Conservation (phyloP, 1,140 invertebrate genomes). For the Drosophila elegans region DNA sequence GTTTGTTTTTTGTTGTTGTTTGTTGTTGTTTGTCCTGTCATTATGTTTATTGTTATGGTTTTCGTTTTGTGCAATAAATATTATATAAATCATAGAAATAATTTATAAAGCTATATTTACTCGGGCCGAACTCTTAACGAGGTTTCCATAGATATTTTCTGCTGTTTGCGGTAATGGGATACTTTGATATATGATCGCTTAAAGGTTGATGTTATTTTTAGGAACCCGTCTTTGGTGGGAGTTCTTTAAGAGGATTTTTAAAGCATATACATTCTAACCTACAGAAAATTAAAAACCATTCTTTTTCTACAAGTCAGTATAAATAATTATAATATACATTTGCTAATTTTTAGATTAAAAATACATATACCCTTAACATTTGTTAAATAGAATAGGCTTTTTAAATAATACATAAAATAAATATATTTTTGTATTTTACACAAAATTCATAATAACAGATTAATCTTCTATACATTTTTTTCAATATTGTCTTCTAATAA, state of each 20-base stretch:
- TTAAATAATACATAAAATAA: too few relatives aligned
- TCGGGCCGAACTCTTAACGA: constrained; percentile 28
- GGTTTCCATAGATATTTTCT: constrained; percentile 20
- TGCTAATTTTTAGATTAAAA: too few relatives aligned
- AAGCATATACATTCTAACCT: too few relatives aligned
- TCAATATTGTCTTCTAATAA: neutral
- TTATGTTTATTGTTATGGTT: constrained; percentile 75
- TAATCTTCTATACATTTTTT: too few relatives aligned
- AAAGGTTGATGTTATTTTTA: neutral
- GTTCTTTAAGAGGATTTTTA: neutral
- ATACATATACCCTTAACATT: too few relatives aligned
- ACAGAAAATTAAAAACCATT: too few relatives aligned
- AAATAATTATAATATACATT: too few relatives aligned
- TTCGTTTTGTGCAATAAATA: constrained; percentile 66
- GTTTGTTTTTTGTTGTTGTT: constrained; percentile 1
- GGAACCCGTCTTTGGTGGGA: neutral
- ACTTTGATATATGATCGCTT: constrained; percentile 28
- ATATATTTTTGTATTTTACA: neutral
- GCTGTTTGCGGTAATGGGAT: constrained; percentile 36
- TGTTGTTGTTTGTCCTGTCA: constrained; percentile 45
- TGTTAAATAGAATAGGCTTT: too few relatives aligned
- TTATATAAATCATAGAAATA: constrained; percentile 72
- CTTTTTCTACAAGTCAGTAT: too few relatives aligned
- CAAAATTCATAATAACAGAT: too few relatives aligned
- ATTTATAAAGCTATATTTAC: constrained; percentile 63